These are phyloP conservation scores for Motacilla tschutschensis DNA, from an alignment of 2,113 vertebrate species.

Conservation along the genomic window DNA sequence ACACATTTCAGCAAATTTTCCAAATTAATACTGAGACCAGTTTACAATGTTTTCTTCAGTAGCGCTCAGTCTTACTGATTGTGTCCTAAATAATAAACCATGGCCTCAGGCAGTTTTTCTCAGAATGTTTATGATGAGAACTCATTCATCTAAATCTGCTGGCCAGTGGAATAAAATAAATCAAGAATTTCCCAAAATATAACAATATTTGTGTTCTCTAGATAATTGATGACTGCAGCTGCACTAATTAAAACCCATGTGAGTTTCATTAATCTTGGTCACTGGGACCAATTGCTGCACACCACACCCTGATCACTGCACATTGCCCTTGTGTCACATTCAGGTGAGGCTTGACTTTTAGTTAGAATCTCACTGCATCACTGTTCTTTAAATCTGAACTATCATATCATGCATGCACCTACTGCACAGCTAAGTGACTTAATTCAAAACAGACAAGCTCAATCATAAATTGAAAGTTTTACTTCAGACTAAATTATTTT, in stretches of 20 bases:
- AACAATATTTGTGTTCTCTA: slow-evolving; percentile 98
- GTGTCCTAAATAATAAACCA: slow-evolving; percentile 82
- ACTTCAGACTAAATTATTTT: neutral
- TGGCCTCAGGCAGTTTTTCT: slow-evolving; percentile 75
- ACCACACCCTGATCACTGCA: slow-evolving; percentile 77
- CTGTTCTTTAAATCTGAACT: neutral
- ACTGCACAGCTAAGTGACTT: neutral
- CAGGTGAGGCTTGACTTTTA: slow-evolving; percentile 62
- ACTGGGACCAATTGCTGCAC: slow-evolving; percentile 78
- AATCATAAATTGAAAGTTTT: neutral
- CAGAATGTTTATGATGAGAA: slow-evolving; percentile 91
- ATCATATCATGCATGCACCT: neutral
- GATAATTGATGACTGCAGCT: slow-evolving; percentile 95
- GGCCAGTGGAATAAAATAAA: slow-evolving; percentile 95
- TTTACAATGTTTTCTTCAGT: slow-evolving; percentile 68
- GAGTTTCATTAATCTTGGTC: slow-evolving; percentile 98
- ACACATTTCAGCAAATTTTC: slow-evolving; percentile 73
- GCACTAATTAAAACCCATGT: slow-evolving; percentile 96
- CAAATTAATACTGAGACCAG: slow-evolving; percentile 74
- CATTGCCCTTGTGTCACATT: slow-evolving; percentile 75
- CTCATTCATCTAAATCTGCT: slow-evolving; percentile 95
- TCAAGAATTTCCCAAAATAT: slow-evolving; percentile 95
- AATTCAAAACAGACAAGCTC: neutral
- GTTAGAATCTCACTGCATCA: neutral
- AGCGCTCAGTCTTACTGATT: slow-evolving; percentile 74